Evolutionary conservation across 2,888 invertebrate genomes (phyloP).

Genomic region (Monochamus alternatus): DNA sequence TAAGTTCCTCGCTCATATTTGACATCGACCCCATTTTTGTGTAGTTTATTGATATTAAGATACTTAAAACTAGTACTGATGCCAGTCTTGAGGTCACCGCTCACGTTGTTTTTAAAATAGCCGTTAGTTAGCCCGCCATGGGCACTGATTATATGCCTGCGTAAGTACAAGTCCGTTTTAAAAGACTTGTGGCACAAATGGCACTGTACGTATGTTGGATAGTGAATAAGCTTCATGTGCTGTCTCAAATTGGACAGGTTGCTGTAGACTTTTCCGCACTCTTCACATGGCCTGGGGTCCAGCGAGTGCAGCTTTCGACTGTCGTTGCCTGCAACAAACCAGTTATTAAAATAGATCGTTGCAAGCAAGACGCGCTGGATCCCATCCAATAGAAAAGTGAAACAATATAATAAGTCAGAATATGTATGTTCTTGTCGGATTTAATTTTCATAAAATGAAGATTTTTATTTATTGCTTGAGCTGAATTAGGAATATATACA

Average conservation of each 20-base stretch:
- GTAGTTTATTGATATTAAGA: conserved; percentile 41
- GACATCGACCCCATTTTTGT: conserved; percentile 36
- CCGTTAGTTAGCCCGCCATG: conserved; percentile 68
- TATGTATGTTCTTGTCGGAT: neutral
- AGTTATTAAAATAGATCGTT: conserved; percentile 61
- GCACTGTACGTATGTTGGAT: conserved; percentile 77
- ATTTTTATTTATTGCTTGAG: too few species aligned
- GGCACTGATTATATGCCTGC: conserved; percentile 75
- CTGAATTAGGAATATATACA: too few species aligned
- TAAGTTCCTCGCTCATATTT: conserved; percentile 34
- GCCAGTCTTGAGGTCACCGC: conserved; percentile 38
- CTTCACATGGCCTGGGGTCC: conserved; percentile 76
- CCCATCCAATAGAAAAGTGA: conserved; percentile 37
- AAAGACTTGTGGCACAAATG: conserved; percentile 77
- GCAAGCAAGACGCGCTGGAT: conserved; percentile 63
- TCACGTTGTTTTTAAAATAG: conserved; percentile 37
- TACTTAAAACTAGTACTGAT: conserved; percentile 42
- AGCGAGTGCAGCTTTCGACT: conserved; percentile 71
- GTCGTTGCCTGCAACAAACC: conserved; percentile 69
- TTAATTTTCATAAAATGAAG: too few species aligned
- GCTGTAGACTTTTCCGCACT: conserved; percentile 79
- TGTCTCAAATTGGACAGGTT: conserved; percentile 78
- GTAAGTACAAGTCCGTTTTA: conserved; percentile 78
- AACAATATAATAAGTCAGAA: conserved; percentile 4
- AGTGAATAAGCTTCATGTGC: conserved; percentile 79